Evolutionary conservation across 2,888 invertebrate genomes (phyloP).

Genomic region (Sarcophaga caerulescens): DNA sequence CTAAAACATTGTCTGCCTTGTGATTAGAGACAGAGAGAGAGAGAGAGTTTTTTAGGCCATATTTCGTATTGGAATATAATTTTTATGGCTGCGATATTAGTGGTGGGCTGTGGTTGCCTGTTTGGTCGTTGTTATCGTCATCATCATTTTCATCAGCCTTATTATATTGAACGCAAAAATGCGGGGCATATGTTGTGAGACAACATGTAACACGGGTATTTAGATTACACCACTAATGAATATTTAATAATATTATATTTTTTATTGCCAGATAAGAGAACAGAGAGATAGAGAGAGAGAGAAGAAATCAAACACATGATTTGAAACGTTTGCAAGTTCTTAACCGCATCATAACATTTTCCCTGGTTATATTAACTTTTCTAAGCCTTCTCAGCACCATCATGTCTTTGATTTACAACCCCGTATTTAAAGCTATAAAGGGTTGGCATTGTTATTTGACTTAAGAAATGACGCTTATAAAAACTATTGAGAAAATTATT

Average conservation of each 20-base stretch:
- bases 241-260: conserved; percentile 58
- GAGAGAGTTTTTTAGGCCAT: neutral
- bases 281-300: neutral
- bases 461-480: too few species aligned
- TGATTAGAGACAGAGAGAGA: neutral
- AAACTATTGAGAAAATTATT: too few species aligned
- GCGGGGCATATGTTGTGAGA: conserved; percentile 18
- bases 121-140: neutral
- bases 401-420: neutral
- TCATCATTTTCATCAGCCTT: neutral
- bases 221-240: conserved; percentile 59
- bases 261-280: conserved; percentile 19
- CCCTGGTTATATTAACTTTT: neutral
- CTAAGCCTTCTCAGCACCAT: too few species aligned
- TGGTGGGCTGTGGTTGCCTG: neutral
- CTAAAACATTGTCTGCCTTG: conserved; percentile 29
- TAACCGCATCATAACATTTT: conserved; percentile 20
- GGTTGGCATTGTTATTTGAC: too few species aligned
- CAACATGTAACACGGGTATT: conserved; percentile 24
- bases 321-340: conserved; percentile 30
- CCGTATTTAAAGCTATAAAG: neutral
- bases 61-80: conserved; percentile 20
- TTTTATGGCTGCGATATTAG: conserved; percentile 9
- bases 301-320: neutral
- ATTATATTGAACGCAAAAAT: neutral